A percentile compares a stretch with the other conserved stretches of the same genome.
phyloP scores from a whole-genome alignment of 2,888 invertebrate species.

The Argyresthia albistria region DNA sequence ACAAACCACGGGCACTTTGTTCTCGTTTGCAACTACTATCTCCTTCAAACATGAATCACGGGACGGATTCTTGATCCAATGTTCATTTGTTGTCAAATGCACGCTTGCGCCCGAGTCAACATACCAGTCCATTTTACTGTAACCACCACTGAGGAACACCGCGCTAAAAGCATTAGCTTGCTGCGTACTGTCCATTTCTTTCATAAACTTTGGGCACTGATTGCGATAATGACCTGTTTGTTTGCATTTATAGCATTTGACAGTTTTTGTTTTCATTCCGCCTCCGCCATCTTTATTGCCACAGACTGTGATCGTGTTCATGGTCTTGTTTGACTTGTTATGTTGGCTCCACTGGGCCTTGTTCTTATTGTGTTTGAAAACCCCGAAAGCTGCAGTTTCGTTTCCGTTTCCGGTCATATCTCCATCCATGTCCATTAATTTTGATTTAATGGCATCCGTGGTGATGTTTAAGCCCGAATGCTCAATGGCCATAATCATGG shows the following conservation, averaged over 20 bases:
- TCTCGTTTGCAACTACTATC: constrained; percentile 3
- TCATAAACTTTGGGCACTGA: constrained; percentile 8
- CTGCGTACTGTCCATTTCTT: neutral
- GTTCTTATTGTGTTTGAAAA: neutral
- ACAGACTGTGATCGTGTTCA: neutral
- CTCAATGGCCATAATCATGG: neutral
- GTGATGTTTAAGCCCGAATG: neutral
- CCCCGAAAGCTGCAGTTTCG: neutral
- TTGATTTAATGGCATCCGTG: neutral
- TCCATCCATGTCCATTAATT: neutral
- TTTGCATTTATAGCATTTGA: constrained; percentile 10
- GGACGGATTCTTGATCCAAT: neutral
- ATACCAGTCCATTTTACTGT: constrained; percentile 4
- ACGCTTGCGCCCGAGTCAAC: neutral
- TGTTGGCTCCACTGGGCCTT: neutral
- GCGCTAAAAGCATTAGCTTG: constrained; percentile 11
- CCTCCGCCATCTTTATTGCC: neutral
- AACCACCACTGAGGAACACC: constrained; percentile 11
- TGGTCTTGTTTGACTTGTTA: neutral
- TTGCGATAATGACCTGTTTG: constrained; percentile 6
- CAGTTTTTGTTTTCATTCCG: neutral
- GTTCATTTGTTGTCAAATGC: neutral
- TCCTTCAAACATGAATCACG: neutral
- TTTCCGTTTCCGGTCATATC: neutral
- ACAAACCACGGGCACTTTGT: constrained; percentile 5